Conservation (phyloP, 2,888 invertebrate genomes). For the Strigamia crassipes region DNA sequence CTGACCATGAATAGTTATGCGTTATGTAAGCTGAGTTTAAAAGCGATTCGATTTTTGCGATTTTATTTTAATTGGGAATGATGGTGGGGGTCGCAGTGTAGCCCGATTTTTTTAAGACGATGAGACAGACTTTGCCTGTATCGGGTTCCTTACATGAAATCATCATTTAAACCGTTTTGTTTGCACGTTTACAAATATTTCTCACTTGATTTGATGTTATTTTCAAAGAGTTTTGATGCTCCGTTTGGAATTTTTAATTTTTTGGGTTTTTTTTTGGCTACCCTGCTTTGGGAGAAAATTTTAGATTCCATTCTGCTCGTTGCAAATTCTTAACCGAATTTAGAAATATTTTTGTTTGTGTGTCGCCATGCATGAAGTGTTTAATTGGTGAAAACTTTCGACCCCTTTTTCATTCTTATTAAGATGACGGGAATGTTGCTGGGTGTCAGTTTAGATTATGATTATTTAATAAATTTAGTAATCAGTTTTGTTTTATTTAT, state of each 20-base stretch:
- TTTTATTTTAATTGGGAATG: not conserved
- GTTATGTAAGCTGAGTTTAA: not conserved
- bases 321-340: slow-evolving; percentile 23
- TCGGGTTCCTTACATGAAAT: no score
- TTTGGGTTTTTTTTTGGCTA: no score
- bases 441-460: not conserved
- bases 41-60: not conserved
- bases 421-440: not conserved
- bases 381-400: not conserved
- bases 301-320: not conserved
- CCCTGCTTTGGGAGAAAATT: not conserved
- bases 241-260: no score
- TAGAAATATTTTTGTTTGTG: not conserved
- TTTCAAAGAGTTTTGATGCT: no score
- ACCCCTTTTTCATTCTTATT: not conserved
- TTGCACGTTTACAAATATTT: no score
- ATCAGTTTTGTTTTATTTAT: not conserved
- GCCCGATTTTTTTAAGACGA: no score
- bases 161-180: no score
- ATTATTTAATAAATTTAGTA: not conserved
- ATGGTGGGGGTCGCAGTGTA: not conserved
- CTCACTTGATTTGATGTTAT: no score
- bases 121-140: no score
- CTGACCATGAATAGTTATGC: not conserved
- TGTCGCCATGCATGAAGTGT: not conserved